Evolutionary conservation across 2,113 vertebrate genomes (phyloP).

Genomic region (Otus sunia): DNA sequence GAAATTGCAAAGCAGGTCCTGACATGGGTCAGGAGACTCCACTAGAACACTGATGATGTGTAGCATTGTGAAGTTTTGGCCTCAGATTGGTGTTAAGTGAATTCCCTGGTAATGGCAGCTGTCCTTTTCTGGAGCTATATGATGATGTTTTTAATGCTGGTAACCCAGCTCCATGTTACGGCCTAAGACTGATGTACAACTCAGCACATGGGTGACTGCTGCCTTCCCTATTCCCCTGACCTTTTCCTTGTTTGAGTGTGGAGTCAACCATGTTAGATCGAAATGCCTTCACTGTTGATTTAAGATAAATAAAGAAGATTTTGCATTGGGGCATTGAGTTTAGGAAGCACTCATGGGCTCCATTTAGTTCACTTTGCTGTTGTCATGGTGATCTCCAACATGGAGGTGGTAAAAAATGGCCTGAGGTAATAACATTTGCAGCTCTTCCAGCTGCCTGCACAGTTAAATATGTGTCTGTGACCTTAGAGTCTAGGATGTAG

Average conservation of each 20-base stretch:
- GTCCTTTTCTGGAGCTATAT: neutral
- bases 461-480: neutral
- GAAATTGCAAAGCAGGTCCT: neutral
- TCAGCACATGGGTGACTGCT: neutral
- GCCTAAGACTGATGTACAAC: neutral
- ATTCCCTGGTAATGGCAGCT: neutral
- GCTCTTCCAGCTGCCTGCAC: slow-evolving; percentile 8
- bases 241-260: slow-evolving; percentile 11
- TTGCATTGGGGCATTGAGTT: neutral
- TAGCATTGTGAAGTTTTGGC: neutral
- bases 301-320: neutral
- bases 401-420: slow-evolving; percentile 9
- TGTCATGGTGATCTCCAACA: slow-evolving; percentile 32
- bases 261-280: slow-evolving; percentile 1
- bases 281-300: slow-evolving; percentile 35
- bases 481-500: neutral
- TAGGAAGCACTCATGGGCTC: neutral
- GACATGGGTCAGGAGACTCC: neutral
- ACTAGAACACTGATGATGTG: neutral
- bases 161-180: neutral
- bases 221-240: neutral
- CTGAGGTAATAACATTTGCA: slow-evolving; percentile 33
- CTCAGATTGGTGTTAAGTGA: neutral
- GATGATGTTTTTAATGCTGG: neutral
- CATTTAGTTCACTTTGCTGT: neutral